A percentile compares a stretch with the other conserved stretches of the same genome.
Conservation (phyloP, 2,113 vertebrate genomes). For the Panurus biarmicus region DNA sequence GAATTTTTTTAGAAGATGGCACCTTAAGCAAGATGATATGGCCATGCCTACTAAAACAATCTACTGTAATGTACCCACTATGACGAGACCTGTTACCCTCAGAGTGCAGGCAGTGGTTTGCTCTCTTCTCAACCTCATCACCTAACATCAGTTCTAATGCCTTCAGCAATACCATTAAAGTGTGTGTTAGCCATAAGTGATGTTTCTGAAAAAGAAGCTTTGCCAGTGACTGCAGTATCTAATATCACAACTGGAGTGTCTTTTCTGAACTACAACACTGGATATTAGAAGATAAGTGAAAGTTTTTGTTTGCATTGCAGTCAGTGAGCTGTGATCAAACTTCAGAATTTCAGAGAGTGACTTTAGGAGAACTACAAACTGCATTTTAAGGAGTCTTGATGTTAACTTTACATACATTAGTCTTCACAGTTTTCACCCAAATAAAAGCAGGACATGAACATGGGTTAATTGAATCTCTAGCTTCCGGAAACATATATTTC, state of each 20-base stretch:
- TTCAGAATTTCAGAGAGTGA: neutral
- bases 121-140: neutral
- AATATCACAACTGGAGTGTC: neutral
- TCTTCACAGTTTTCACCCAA: neutral
- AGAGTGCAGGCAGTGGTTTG: neutral
- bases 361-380: neutral
- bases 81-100: neutral
- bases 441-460: fast-evolving
- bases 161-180: neutral
- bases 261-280: neutral
- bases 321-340: neutral
- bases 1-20: neutral
- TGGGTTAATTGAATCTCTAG: neutral
- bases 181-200: neutral
- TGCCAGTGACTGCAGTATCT: neutral
- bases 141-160: neutral
- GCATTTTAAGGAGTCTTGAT: neutral
- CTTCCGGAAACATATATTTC: neutral
- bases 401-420: neutral
- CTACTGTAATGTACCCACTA: neutral
- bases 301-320: neutral
- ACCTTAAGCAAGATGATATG: neutral
- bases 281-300: neutral
- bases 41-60: neutral
- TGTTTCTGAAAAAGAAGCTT: neutral